A percentile compares a stretch with the other conserved stretches of the same genome.
Conservation (phyloP, 2,797 vertebrate species). For the Agapornis canus region DNA sequence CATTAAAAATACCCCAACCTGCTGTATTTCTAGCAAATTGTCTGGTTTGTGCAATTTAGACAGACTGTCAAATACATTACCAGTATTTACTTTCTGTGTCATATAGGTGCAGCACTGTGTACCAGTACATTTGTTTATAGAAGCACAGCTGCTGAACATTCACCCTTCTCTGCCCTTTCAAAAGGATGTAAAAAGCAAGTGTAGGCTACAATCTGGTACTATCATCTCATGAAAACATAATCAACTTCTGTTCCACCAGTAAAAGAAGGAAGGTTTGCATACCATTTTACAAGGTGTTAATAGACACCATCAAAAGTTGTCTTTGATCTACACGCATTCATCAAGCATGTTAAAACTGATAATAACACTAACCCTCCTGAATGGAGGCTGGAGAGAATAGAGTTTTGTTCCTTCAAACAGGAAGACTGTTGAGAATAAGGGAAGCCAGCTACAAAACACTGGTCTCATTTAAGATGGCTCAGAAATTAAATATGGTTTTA, state of each 20-base stretch:
- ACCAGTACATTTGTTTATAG: not conserved
- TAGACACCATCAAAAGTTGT: not conserved
- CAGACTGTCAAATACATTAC: not conserved
- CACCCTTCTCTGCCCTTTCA: not conserved
- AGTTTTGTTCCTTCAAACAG: not conserved
- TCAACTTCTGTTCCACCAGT: not conserved
- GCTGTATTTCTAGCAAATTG: not conserved
- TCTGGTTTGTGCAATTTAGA: not conserved
- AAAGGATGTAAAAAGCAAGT: not conserved
- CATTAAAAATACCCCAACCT: not conserved
- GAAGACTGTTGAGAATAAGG: accelerated
- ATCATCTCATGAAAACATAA: not conserved
- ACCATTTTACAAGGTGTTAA: not conserved
- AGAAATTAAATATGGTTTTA: not conserved
- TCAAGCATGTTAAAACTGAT: not conserved
- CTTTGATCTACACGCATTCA: not conserved
- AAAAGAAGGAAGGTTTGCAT: not conserved
- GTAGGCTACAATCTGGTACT: not conserved
- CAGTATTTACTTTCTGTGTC: not conserved
- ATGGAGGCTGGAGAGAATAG: not conserved
- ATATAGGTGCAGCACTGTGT: not conserved
- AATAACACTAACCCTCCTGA: not conserved
- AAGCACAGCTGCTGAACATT: not conserved
- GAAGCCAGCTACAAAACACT: not conserved
- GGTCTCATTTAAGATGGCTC: not conserved